Percentiles rank a stretch among this genome's conserved stretches.
Evolutionary conservation across 2,113 vertebrate species (phyloP).

Genomic region (Phasianus colchicus): DNA sequence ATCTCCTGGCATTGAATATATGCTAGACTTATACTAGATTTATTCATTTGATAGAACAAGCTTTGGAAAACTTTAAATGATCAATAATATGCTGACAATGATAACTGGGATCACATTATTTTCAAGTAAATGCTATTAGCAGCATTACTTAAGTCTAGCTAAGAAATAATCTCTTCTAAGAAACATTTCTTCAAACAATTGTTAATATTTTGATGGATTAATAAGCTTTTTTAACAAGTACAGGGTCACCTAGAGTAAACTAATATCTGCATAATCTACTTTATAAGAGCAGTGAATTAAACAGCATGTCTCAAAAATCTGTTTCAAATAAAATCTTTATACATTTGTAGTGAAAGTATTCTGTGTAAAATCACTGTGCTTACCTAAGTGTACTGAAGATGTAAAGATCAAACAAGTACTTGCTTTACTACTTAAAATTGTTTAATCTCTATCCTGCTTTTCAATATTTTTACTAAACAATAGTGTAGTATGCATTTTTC

Average conservation of each 20-base stretch:
- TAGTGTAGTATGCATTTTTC: neutral
- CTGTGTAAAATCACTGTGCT: neutral
- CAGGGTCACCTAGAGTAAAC: neutral
- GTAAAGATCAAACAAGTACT: neutral
- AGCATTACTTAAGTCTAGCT: neutral
- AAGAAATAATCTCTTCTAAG: neutral
- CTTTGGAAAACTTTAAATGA: neutral
- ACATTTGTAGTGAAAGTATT: neutral
- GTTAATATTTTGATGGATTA: neutral
- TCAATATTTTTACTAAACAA: neutral
- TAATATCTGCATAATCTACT: neutral
- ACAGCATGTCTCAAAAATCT: neutral
- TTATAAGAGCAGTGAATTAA: neutral
- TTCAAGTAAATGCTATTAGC: neutral
- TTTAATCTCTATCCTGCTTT: neutral
- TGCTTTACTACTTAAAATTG: neutral
- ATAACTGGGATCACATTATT: neutral
- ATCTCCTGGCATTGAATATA: neutral
- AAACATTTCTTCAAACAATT: neutral
- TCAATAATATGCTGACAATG: neutral
- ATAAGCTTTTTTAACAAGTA: neutral
- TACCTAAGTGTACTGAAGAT: neutral
- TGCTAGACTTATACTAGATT: neutral
- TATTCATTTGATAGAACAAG: neutral
- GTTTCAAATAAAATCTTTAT: neutral